phyloP scores from a whole-genome alignment of 1,140 invertebrate genomes.

The Drosophila sucinea region DNA sequence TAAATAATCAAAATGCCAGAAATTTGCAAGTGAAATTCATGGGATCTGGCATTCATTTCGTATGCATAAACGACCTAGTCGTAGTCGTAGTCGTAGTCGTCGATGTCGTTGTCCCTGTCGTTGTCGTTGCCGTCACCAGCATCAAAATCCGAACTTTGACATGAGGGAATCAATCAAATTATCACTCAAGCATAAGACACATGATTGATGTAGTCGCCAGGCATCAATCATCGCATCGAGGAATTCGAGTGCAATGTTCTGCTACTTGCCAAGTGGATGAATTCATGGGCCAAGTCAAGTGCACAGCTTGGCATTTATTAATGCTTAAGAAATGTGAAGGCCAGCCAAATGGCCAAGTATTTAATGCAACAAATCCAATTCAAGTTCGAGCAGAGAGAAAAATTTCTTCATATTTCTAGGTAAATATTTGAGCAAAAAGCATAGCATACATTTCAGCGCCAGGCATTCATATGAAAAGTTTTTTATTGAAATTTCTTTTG shows the following conservation, averaged over 20 bases:
- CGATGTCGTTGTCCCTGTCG: too few species aligned
- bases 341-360: background rate
- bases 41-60: slow-evolving; percentile 9
- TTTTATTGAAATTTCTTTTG: slow-evolving; percentile 21
- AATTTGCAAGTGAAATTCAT: slow-evolving; percentile 21
- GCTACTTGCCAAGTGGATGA: slow-evolving; percentile 24
- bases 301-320: slow-evolving; percentile 11
- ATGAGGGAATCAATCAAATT: slow-evolving; percentile 64
- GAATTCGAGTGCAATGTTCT: slow-evolving; percentile 40
- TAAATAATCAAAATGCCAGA: slow-evolving; percentile 43
- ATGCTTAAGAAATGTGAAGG: slow-evolving; percentile 1
- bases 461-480: slow-evolving; percentile 16
- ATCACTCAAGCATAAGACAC: slow-evolving; percentile 38
- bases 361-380: slow-evolving; percentile 1
- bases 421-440: slow-evolving; percentile 15
- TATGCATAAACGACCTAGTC: slow-evolving; percentile 20
- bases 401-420: background rate
- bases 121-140: too few species aligned
- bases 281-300: slow-evolving; percentile 25
- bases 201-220: slow-evolving; percentile 52
- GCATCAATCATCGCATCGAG: slow-evolving; percentile 61
- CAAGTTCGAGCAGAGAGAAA: background rate
- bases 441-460: slow-evolving; percentile 19
- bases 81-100: too few species aligned
- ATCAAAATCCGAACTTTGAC: background rate